Percentiles rank a stretch among this genome's conserved stretches.
Conservation (phyloP, 2,797 vertebrate species). For the Xiphophorus birchmanni region DNA sequence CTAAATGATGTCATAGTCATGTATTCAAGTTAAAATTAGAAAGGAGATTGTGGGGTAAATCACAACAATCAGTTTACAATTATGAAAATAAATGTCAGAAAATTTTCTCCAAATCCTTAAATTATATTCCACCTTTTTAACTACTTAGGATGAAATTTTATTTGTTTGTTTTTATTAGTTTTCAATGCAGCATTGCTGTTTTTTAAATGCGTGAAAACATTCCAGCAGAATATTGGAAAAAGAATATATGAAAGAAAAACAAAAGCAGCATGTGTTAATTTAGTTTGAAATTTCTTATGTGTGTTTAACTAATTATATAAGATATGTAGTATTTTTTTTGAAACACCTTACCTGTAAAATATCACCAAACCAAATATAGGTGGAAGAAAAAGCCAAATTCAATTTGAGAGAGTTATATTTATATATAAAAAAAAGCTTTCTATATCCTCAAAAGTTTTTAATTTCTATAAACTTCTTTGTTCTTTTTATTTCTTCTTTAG, state of each 20-base stretch:
- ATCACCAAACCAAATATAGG: not conserved
- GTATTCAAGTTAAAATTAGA: not conserved
- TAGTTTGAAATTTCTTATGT: not conserved
- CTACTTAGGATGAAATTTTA: not conserved
- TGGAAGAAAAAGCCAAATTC: not conserved
- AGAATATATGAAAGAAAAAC: not conserved
- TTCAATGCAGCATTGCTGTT: not conserved
- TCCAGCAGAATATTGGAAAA: not conserved
- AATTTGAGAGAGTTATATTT: not conserved
- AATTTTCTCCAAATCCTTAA: not conserved
- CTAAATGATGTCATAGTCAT: not conserved
- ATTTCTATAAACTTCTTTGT: not conserved
- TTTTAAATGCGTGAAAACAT: not conserved
- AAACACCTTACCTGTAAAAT: not conserved
- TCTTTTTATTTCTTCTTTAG: slow-evolving; percentile 2
- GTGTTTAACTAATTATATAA: not conserved
- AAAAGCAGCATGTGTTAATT: not conserved
- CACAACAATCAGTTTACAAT: not conserved
- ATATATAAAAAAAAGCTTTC: not conserved
- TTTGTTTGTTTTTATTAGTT: not conserved
- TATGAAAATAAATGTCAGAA: not conserved
- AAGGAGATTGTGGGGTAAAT: not conserved
- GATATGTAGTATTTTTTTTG: not conserved
- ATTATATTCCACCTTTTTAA: not conserved
- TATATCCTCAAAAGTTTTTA: not conserved